These are phyloP conservation scores for human (Homo sapiens) DNA, from an alignment of 2,113 vertebrate genomes.

Conservation along the genomic window GRCh38 chr5:122464501-122465000, in stretches of 20 bases:
- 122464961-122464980: accelerated
- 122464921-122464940: not conserved
- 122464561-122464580: constrained; percentile 16
- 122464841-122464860: constrained; percentile 19
- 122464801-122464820: not conserved
- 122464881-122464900: not conserved
- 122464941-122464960: too few species aligned
- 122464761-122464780: not conserved
- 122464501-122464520: constrained; percentile 66
- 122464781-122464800: not conserved
- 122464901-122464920: not conserved
- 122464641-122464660: not conserved
- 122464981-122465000: too few species aligned
- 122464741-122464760: not conserved
- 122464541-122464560: constrained; percentile 38
- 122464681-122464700: not conserved
- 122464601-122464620: not conserved
- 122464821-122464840: not conserved
- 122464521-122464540: constrained; percentile 25
- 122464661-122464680: not conserved
- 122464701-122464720: not conserved
- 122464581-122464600: not conserved
- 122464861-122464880: not conserved
- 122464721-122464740: not conserved
- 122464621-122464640: not conserved